Conservation (phyloP, 2,888 invertebrate genomes). For the Chrysotoxum bicinctum region DNA sequence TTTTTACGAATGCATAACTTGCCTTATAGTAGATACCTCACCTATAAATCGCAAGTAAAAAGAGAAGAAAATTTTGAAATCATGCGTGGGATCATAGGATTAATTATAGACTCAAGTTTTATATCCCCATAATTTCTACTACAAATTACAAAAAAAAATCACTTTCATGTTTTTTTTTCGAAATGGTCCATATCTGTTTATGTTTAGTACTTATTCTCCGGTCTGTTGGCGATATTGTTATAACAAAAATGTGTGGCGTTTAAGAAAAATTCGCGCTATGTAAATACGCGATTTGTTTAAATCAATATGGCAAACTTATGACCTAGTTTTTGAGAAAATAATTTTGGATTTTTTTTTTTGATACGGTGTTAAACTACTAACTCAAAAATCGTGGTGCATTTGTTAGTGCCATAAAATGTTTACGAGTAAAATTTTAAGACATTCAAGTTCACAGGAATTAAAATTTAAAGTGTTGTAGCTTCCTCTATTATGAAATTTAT, state of each 20-base stretch:
- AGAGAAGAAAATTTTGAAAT: constrained; percentile 20
- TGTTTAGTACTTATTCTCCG: constrained; percentile 42
- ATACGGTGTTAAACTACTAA: background rate
- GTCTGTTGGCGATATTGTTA: constrained; percentile 41
- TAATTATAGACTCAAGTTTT: constrained; percentile 53
- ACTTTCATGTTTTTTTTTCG: constrained; percentile 15
- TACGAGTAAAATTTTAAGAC: background rate
- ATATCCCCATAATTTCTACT: background rate
- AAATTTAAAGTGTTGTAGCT: background rate
- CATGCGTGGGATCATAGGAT: constrained; percentile 34
- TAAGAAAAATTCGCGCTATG: constrained; percentile 25
- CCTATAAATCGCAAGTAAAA: too few relatives aligned
- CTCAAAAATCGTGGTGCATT: background rate
- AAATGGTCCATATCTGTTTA: constrained; percentile 26
- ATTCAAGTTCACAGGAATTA: background rate
- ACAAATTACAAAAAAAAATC: background rate
- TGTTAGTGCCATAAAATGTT: background rate
- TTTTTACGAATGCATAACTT: too few relatives aligned
- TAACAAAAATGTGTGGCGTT: constrained; percentile 32
- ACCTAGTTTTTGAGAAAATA: constrained; percentile 18
- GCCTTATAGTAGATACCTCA: too few relatives aligned
- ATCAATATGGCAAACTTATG: constrained; percentile 12
- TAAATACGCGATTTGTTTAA: constrained; percentile 36
- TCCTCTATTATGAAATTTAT: too few relatives aligned
- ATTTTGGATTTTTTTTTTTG: background rate